phyloP scores from a whole-genome alignment of 2,113 vertebrate species.

The Cryptotis parvus region DNA sequence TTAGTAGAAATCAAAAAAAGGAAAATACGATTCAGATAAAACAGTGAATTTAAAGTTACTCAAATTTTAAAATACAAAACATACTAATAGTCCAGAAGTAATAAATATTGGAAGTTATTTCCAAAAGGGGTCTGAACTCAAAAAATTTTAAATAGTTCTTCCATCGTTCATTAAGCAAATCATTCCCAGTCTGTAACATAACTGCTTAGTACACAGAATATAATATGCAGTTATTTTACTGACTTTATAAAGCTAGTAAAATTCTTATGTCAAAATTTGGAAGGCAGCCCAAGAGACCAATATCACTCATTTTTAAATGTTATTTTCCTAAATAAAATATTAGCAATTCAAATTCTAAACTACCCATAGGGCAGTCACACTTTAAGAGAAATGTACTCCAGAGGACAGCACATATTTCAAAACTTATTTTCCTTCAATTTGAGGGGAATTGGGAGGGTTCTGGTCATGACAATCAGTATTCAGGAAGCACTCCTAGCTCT shows the following conservation, averaged over 20 bases:
- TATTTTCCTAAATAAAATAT: constrained; percentile 51
- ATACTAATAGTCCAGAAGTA: constrained; percentile 31
- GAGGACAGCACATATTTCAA: neutral
- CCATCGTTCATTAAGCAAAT: constrained; percentile 1
- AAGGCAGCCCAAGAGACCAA: neutral
- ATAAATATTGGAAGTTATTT: constrained; percentile 50
- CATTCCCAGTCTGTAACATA: neutral
- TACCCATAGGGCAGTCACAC: neutral
- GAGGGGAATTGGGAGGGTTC: too few species aligned
- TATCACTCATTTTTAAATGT: constrained; percentile 18
- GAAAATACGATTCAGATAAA: constrained; percentile 31
- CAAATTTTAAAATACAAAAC: constrained; percentile 13
- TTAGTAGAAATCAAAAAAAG: constrained; percentile 29
- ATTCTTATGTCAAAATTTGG: constrained; percentile 20
- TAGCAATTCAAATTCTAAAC: constrained; percentile 28
- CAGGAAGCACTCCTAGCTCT: too few species aligned
- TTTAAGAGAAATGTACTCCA: neutral
- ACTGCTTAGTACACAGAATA: constrained; percentile 50
- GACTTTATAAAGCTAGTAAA: constrained; percentile 39
- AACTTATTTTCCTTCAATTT: neutral
- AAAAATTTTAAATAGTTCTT: constrained; percentile 34
- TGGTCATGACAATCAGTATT: too few species aligned
- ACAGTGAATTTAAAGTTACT: constrained; percentile 25
- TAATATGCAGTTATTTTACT: neutral
- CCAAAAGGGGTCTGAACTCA: constrained; percentile 31